Evolutionary conservation across 1,140 invertebrate genomes (phyloP).

Genomic region (Drosophila parvula): DNA sequence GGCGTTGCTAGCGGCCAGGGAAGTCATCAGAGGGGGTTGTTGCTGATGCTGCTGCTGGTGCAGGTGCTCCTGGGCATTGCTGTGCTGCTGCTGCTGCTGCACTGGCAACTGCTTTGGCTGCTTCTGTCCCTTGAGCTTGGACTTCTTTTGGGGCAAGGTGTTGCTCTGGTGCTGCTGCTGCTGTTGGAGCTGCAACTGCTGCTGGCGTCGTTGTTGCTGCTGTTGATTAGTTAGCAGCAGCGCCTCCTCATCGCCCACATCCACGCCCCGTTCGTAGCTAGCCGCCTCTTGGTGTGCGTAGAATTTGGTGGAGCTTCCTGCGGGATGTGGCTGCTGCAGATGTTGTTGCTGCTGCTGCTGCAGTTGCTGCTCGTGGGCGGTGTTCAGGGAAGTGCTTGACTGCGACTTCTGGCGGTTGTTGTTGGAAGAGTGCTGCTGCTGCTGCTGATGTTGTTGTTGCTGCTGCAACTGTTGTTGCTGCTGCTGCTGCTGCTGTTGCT

Average conservation of each 20-base stretch:
- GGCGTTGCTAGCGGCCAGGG: conserved; percentile 64
- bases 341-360: conserved; percentile 54
- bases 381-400: conserved; percentile 77
- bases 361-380: conserved; percentile 68
- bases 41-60: conserved; percentile 33
- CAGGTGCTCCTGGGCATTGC: conserved; percentile 36
- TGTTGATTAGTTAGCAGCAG: conserved; percentile 65
- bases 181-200: conserved; percentile 39
- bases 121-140: conserved; percentile 79
- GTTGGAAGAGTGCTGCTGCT: conserved; percentile 68
- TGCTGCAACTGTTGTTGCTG: conserved; percentile 44
- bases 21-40: conserved; percentile 70
- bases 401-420: conserved; percentile 81
- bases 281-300: conserved; percentile 69
- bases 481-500: not conserved
- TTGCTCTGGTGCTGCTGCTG: conserved; percentile 57
- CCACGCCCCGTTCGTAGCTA: conserved; percentile 73
- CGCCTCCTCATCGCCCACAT: conserved; percentile 78
- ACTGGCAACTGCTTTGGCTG: conserved; percentile 78
- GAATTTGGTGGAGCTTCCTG: conserved; percentile 64
- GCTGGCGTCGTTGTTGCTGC: conserved; percentile 46
- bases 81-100: conserved; percentile 30
- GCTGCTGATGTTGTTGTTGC: conserved; percentile 54
- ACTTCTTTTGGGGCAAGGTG: conserved; percentile 77
- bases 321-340: conserved; percentile 42